phyloP scores from a whole-genome alignment of 2,888 invertebrate genomes.

The Incurvaria masculella region DNA sequence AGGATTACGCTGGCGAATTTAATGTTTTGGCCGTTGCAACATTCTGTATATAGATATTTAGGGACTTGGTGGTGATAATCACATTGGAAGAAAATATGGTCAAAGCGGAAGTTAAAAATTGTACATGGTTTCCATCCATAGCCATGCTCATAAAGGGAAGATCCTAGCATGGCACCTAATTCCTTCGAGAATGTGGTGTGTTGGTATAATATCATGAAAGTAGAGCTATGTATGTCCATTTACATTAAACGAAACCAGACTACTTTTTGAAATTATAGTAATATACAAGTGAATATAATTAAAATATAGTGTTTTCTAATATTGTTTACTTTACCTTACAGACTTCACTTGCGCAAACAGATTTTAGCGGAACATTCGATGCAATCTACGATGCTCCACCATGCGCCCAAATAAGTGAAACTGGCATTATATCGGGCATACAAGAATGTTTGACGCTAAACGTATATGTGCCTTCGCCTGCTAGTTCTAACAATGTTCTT shows the following conservation, averaged over 20 bases:
- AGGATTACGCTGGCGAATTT: no score
- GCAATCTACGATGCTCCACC: constrained; percentile 19
- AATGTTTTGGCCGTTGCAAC: no score
- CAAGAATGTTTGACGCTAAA: constrained; percentile 10
- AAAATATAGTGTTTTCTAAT: neutral
- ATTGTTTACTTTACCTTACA: constrained; percentile 7
- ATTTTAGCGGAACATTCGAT: constrained; percentile 31
- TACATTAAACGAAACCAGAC: neutral
- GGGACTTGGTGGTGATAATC: no score
- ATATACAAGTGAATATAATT: neutral
- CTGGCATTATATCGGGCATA: neutral
- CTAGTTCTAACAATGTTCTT: constrained; percentile 32
- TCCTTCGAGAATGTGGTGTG: no score
- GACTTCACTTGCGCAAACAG: constrained; percentile 18
- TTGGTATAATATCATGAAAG: no score
- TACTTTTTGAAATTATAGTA: neutral
- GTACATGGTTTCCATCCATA: no score
- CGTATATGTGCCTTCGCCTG: constrained; percentile 31
- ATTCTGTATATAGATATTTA: no score
- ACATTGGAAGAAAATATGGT: no score
- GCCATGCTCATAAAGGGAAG: no score
- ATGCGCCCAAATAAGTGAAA: constrained; percentile 6
- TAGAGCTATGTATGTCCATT: neutral
- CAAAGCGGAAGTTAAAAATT: no score
- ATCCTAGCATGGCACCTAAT: no score